Conservation (phyloP, 2,113 vertebrate genomes). For the Drymodes brunneopygia region DNA sequence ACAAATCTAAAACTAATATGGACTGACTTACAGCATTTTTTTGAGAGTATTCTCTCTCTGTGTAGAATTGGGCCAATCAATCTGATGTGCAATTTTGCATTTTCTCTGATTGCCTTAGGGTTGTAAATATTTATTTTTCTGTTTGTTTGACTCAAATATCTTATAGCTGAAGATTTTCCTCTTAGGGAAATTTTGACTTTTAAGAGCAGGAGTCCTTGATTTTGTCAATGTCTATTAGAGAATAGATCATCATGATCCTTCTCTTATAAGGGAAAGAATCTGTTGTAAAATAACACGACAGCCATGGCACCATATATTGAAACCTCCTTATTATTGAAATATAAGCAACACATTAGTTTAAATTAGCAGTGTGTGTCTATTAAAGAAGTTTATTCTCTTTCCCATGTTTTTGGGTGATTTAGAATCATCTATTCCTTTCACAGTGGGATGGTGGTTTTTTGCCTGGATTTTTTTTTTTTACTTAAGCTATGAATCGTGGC, state of each 20-base stretch:
- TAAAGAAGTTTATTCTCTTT: neutral
- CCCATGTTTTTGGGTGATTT: neutral
- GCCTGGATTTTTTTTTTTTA: neutral
- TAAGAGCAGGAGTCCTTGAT: neutral
- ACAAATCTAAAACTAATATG: neutral
- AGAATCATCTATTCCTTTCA: neutral
- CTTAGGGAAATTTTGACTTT: constrained; percentile 21
- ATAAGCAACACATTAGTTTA: neutral
- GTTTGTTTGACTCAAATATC: neutral
- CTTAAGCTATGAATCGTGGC: neutral
- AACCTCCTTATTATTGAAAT: neutral
- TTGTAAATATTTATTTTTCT: constrained; percentile 22
- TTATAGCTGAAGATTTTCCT: neutral
- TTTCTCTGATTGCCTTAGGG: constrained; percentile 1
- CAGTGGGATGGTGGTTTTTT: accelerated
- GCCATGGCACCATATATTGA: neutral
- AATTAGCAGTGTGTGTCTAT: neutral
- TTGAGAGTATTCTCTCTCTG: neutral
- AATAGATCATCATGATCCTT: neutral
- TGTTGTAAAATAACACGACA: neutral
- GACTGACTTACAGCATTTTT: neutral
- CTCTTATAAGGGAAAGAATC: neutral
- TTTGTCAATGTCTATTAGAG: constrained; percentile 31
- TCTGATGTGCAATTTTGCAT: constrained; percentile 14
- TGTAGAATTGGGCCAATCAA: neutral